Evolutionary conservation across 2,888 invertebrate genomes (phyloP).

Genomic region (Deilephila porcellus): DNA sequence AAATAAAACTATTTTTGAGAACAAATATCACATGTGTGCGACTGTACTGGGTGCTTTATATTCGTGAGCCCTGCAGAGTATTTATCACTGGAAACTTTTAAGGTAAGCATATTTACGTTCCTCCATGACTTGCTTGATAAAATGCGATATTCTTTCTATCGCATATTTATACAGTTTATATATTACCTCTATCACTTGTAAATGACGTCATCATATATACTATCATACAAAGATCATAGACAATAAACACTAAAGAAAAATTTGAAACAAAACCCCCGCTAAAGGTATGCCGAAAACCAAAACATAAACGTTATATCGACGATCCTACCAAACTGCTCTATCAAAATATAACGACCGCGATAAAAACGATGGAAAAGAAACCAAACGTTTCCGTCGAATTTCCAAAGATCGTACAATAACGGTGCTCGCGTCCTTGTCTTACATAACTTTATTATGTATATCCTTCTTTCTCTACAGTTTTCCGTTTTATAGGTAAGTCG

Average conservation of each 20-base stretch:
- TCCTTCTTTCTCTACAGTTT: slow-evolving; percentile 71
- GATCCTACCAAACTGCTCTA: slow-evolving; percentile 80
- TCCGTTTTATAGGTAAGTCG: slow-evolving; percentile 79
- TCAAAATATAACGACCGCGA: slow-evolving; percentile 84
- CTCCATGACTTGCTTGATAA: slow-evolving; percentile 44
- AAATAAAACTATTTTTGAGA: neutral
- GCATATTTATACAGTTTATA: slow-evolving; percentile 6
- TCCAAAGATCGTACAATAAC: slow-evolving; percentile 81
- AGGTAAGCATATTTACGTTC: slow-evolving; percentile 67
- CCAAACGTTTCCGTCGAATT: slow-evolving; percentile 80
- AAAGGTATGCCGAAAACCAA: slow-evolving; percentile 72
- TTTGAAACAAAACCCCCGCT: slow-evolving; percentile 53
- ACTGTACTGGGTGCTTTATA: slow-evolving; percentile 63
- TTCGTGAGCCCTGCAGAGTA: slow-evolving; percentile 59
- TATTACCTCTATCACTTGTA: neutral
- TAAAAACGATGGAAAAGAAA: slow-evolving; percentile 84
- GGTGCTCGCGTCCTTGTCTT: slow-evolving; percentile 61
- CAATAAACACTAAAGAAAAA: slow-evolving; percentile 56
- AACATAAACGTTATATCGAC: slow-evolving; percentile 83
- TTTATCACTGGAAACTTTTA: slow-evolving; percentile 72
- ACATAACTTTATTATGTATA: slow-evolving; percentile 57
- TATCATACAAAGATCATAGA: neutral
- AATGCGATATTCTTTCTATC: slow-evolving; percentile 39
- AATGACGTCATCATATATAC: neutral
- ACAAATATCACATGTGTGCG: slow-evolving; percentile 33